These are phyloP conservation scores for Orchestia grillus DNA, from an alignment of 1,140 invertebrate genomes.

Conservation along the genomic window DNA sequence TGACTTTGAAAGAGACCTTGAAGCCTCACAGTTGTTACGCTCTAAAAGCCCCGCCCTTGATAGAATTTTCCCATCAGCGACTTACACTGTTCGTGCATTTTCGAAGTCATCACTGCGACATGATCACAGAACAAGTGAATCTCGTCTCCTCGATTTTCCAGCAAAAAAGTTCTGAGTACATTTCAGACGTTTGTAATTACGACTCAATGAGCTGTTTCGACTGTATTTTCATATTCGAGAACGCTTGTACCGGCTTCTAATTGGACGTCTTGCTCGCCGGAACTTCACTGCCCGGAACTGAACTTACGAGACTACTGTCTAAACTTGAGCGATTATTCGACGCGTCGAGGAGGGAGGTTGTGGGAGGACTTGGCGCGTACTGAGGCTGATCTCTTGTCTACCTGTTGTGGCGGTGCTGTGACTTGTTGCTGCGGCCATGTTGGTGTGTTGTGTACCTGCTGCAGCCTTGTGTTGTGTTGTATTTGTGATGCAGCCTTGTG, in stretches of 20 bases:
- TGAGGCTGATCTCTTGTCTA: neutral
- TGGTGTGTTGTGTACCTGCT: neutral
- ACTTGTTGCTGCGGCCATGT: neutral
- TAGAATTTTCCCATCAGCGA: neutral
- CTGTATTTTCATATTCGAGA: neutral
- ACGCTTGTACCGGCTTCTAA: neutral
- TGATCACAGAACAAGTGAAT: neutral
- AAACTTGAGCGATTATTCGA: neutral
- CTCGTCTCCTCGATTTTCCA: neutral
- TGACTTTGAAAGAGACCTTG: no score
- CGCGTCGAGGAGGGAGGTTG: neutral
- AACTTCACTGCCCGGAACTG: neutral
- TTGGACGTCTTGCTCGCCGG: neutral
- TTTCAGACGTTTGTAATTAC: neutral
- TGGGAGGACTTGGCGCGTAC: neutral
- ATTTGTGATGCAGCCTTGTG: no score
- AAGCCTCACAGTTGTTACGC: no score
- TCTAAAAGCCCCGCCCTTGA: no score
- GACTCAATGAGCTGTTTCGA: neutral
- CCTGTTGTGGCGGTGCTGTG: neutral
- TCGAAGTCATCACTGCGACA: neutral
- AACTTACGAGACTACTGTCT: neutral
- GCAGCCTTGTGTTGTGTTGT: neutral
- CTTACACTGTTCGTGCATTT: neutral
- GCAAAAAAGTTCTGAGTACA: neutral